phyloP scores from a whole-genome alignment of 2,113 vertebrate genomes.

The Picathartes gymnocephalus region DNA sequence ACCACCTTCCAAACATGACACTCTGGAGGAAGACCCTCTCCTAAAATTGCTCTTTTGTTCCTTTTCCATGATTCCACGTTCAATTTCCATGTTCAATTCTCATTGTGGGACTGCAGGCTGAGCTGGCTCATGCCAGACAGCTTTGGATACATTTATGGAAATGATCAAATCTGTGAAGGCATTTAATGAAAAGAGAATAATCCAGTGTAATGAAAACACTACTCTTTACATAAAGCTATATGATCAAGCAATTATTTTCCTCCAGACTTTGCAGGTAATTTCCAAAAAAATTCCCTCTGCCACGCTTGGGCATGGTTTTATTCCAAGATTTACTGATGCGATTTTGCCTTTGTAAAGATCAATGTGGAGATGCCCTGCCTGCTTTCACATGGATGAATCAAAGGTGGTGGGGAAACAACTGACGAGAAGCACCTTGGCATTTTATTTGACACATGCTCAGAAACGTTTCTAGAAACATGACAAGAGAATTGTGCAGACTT shows the following conservation, averaged over 20 bases:
- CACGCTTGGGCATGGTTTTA: not conserved
- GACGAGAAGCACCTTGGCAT: not conserved
- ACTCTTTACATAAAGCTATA: not conserved
- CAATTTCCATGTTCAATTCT: not conserved
- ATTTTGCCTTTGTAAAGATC: not conserved
- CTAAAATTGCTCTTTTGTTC: not conserved
- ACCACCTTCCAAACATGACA: not conserved
- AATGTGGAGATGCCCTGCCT: not conserved
- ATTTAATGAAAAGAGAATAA: constrained; percentile 8
- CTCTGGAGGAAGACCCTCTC: not conserved
- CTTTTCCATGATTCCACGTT: not conserved
- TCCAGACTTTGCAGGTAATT: not conserved
- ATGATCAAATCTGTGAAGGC: not conserved
- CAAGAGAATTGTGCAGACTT: not conserved
- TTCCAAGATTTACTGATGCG: not conserved
- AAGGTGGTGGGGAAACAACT: not conserved
- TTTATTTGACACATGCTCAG: not conserved
- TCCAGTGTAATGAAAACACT: not conserved
- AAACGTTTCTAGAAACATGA: not conserved
- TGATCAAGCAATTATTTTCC: not conserved
- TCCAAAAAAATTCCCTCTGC: not conserved
- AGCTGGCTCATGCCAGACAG: not conserved
- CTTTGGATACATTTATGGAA: not conserved
- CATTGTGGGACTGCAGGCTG: not conserved
- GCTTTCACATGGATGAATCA: not conserved